Evolutionary conservation across 2,888 invertebrate genomes (phyloP).

Genomic region (Aspidapion aeneum): DNA sequence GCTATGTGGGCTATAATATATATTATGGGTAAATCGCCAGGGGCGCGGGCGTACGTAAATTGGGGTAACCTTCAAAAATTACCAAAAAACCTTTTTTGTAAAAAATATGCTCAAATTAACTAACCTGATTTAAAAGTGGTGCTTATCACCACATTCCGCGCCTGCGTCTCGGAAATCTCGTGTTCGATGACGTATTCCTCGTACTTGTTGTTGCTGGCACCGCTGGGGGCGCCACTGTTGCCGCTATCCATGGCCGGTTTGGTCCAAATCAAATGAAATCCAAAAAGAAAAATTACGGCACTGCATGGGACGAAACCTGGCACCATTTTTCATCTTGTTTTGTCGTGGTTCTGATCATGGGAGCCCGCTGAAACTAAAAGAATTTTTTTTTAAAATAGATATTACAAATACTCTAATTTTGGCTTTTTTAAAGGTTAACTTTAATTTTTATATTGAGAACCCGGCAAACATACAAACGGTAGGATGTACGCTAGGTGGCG

Average conservation of each 20-base stretch:
- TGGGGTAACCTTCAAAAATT: no score
- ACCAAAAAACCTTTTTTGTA: no score
- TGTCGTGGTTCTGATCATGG: conserved; percentile 5
- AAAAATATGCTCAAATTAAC: conserved; percentile 11
- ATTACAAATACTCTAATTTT: no score
- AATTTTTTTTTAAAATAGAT: background rate
- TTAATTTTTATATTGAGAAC: no score
- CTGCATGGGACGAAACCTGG: conserved; percentile 11
- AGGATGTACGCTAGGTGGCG: no score
- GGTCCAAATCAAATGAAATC: conserved; percentile 1
- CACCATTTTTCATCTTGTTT: conserved; percentile 34
- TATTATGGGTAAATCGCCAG: no score
- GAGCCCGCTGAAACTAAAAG: conserved; percentile 9
- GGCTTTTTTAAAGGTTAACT: no score
- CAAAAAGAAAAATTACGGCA: conserved; percentile 7
- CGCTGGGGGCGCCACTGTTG: background rate
- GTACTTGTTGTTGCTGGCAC: conserved; percentile 28
- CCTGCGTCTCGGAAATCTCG: conserved; percentile 57
- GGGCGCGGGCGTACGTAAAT: no score
- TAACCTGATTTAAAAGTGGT: conserved; percentile 50
- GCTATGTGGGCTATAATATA: no score
- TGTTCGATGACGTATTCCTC: conserved; percentile 65
- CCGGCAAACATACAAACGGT: no score
- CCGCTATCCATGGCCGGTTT: background rate
- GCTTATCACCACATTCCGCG: conserved; percentile 52